Evolutionary conservation across 2,113 vertebrate genomes (phyloP), one percentile per base, ranked within the genome.

Genomic region (Arizona elegans): DNA sequence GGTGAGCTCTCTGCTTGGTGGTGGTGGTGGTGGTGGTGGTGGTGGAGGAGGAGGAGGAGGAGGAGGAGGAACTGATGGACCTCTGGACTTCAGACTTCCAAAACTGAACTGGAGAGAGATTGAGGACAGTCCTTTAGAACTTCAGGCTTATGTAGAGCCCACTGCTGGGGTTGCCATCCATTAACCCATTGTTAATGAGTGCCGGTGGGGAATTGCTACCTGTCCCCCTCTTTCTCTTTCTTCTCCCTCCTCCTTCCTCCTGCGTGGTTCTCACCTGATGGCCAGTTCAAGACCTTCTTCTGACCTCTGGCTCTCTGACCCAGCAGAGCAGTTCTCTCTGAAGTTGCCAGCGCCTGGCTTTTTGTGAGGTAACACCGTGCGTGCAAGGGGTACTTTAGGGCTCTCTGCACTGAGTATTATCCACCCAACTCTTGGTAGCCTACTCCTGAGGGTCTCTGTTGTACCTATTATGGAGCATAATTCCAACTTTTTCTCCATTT

Each of bases 1-100:
- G 99, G 99, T 99, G 98, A 99, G 99, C 99, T 96, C 95, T 91
- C 93, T 92, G 95, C 91, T 89, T 94, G 95, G 96, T 95, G 94
- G 95, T 95, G 95, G 95, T 43, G 52, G 70, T 54, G 6, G 5
- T 15, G 95, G 90, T 91, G 93, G 43, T 26, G 53, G 90, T 23
- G 23, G 10, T 94, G 95, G 96, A 59, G 23, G 23, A 9, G 58
- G 58, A 59, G 23, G 59, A 2, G 95, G 86, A 90, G 93, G 50
- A 23, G 56, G 91, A 5, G 29, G 13, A 24, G 8, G 13, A 96
- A 94, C 75, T 93, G 94, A 91, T 87, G 91, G 92, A 94, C 56
- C 26, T 95, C 96, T 87, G 4, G 92, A 91, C 94, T 95, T 95
- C 92, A 92, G 7, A 23, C 59, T 95, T 92, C 93, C 9, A 56